phyloP scores from a whole-genome alignment of 2,888 invertebrate genomes.

The Orchesellides sinensis region DNA sequence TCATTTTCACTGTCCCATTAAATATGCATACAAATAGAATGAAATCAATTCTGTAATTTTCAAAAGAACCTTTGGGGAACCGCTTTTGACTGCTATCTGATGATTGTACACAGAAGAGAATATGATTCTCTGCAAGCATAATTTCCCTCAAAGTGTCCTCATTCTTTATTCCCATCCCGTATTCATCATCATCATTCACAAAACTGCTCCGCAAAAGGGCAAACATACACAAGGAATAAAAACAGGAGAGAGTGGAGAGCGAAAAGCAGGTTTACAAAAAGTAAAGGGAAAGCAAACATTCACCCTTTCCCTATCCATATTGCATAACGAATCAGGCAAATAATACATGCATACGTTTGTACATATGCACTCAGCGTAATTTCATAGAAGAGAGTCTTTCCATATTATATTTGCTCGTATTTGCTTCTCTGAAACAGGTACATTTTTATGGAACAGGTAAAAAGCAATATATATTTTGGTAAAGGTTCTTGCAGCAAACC shows the following conservation, averaged over 20 bases:
- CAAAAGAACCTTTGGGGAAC: too few species aligned
- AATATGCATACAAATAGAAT: too few species aligned
- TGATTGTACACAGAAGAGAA: neutral
- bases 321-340: conserved; percentile 24
- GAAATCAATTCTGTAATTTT: too few species aligned
- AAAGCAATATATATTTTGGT: too few species aligned
- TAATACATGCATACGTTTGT: conserved; percentile 1
- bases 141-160: conserved; percentile 6
- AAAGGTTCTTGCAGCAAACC: too few species aligned
- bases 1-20: too few species aligned
- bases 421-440: neutral
- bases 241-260: neutral
- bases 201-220: conserved; percentile 27
- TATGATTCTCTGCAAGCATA: neutral
- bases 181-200: conserved; percentile 20
- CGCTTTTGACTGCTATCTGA: neutral
- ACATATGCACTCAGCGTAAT: neutral
- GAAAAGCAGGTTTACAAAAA: conserved; percentile 14
- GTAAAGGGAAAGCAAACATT: conserved; percentile 46
- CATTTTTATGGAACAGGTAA: conserved; percentile 17
- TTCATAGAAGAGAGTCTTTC: neutral
- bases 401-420: neutral
- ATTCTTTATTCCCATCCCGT: conserved; percentile 18
- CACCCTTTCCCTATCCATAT: conserved; percentile 23
- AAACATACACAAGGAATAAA: conserved; percentile 2